Evolutionary conservation across 2,888 invertebrate genomes (phyloP), one percentile per base, ranked within the genome.

Genomic region (Salticus scenicus): DNA sequence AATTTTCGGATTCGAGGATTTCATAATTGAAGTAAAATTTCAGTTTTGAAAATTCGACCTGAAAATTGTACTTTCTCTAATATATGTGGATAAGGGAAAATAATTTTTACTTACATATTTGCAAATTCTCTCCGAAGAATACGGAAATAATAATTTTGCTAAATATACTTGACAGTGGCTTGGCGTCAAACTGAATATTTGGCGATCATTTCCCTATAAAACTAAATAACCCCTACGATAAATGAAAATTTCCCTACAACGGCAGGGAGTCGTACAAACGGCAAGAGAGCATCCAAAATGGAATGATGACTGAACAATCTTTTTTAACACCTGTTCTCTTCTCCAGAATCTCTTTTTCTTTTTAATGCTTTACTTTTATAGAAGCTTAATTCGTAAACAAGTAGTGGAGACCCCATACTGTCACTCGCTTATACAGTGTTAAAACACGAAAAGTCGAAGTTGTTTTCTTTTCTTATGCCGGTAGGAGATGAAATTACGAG

Each of bases 241-340:
- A 70, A 70, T 70, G 70, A 42, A 70, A 41, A 27, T 57, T 75
- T 75, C 42, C 81, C 64, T 82, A 0, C 28, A 75, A 2, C 75
- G 17, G 75, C 75, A 64, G 81, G 81, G 81, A 75, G 74, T 33
- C 81, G 27, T 37, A n/a, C 37, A 47, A 71, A 41, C 28, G n/a
- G 14, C 31, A 42, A 71, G 31, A 70, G 47, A 47, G 67, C 37
- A 80, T 66, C 41, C 33, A 75, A 57, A 72, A 10, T 67, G 47
- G 64, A 76, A 76, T 83, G 82, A 83, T 51, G 82, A 71, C 64
- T 75, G 70, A 67, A 75, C 66, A 72, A 67, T 67, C 75, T 82
- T 83, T 77, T 76, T 72, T 76, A 76, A 83, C 82, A 83, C 82
- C 82, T 83, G 82, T 76, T 83, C 42, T 31, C 69, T 74, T 51